phyloP scores from a whole-genome alignment of 2,888 invertebrate genomes.

The Metellina segmentata region DNA sequence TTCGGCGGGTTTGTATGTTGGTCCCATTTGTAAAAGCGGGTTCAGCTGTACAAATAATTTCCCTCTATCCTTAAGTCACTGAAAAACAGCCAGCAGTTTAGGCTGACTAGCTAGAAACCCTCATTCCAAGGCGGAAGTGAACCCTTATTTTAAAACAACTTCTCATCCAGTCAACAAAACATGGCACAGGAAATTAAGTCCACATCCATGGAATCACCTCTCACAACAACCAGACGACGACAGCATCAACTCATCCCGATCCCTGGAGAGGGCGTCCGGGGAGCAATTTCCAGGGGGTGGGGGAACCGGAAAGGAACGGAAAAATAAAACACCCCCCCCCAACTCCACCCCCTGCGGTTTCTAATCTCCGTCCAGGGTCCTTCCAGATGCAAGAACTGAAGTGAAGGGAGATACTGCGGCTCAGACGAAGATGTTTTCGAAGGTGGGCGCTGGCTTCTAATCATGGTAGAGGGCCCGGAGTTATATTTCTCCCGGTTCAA shows the following conservation, averaged over 20 bases:
- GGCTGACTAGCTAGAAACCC: neutral
- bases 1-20: too few species aligned
- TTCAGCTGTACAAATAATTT: neutral
- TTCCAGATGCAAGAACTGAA: neutral
- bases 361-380: slow-evolving; percentile 51
- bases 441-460: slow-evolving; percentile 3
- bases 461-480: neutral
- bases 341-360: slow-evolving; percentile 46
- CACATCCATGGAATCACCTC: neutral
- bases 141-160: neutral
- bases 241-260: neutral
- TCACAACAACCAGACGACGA: neutral
- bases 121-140: neutral
- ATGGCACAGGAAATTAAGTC: neutral
- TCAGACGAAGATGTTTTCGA: slow-evolving; percentile 15
- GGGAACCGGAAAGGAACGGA: neutral
- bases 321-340: slow-evolving; percentile 25
- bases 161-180: neutral
- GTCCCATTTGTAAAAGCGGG: too few species aligned
- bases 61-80: neutral
- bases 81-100: neutral
- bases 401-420: neutral
- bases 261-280: neutral
- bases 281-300: slow-evolving; percentile 37
- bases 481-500: slow-evolving; percentile 6